Base-by-base conservation (phyloP, 35 echinoderm and acorn worm genomes). In the Nesometra sesokonis region DNA sequence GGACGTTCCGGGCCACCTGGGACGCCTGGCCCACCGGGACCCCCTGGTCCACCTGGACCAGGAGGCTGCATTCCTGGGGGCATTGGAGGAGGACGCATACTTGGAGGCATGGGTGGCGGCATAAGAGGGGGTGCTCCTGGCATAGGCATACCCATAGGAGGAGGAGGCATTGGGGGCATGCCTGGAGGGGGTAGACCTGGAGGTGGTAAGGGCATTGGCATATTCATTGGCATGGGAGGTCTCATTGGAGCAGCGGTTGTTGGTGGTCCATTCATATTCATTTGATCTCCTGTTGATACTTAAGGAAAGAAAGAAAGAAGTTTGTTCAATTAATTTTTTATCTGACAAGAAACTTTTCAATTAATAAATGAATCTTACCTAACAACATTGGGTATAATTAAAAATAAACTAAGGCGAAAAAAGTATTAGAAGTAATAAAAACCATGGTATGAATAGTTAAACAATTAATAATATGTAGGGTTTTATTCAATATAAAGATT, bases 21-120 rank as follows among this genome's bases (percentile, higher is more conserved):
- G n/a, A n/a, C n/a, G n/a, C n/a, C n/a, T n/a, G n/a, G n/a, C n/a
- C n/a, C n/a, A n/a, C n/a, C n/a, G n/a, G n/a, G n/a, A n/a, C n/a
- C n/a, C n/a, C n/a, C n/a, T n/a, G n/a, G n/a, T n/a, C n/a, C n/a
- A n/a, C n/a, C n/a, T n/a, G n/a, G n/a, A n/a, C n/a, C n/a, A n/a
- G 52, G 52, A 19, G 52, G 52, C 23, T 1, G 0, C 90, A 96
- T 89, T 0, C 85, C 88, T 0, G 86, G 86, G 21, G 90, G 90
- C 37, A 82, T 82, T 23, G 82, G 82, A 34, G 94, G 94, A 33
- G 90, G 90, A 36, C 81, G 85, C 80, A 93, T 84, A 29, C 85
- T 88, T 0, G 91, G 91, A 32, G 80, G 85, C 80, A 93, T 84
- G 27, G 88, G 88, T 0, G 91, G 91, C 29, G 89, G 94, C 9